Conservation (phyloP, 2,113 vertebrate species). For the Cervus canadensis region DNA sequence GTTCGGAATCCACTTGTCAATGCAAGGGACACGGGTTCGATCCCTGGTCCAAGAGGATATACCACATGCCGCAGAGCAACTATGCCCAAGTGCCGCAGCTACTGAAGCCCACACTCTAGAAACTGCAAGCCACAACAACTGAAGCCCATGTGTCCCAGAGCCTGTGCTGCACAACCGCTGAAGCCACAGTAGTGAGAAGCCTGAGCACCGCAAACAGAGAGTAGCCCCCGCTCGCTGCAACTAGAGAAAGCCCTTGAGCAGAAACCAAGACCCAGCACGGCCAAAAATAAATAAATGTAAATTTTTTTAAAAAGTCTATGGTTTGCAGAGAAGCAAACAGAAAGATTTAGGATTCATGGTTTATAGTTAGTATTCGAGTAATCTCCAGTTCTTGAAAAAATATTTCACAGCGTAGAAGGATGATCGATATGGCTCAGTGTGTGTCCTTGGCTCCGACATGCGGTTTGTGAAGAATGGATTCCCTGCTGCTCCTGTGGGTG, state of each 20-base stretch:
- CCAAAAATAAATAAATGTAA: background rate
- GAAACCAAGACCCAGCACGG: background rate
- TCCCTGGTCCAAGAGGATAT: background rate
- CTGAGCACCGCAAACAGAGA: background rate
- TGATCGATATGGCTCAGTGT: background rate
- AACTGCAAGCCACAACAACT: background rate
- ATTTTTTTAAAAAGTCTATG: background rate
- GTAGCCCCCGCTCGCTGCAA: background rate
- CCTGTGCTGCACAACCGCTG: background rate
- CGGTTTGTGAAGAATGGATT: background rate
- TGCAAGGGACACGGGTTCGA: background rate
- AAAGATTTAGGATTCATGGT: background rate
- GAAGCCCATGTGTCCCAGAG: background rate
- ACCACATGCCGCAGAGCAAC: background rate
- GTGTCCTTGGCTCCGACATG: background rate
- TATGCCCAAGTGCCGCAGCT: background rate
- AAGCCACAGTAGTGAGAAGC: background rate
- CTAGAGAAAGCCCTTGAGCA: background rate
- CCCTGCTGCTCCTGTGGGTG: background rate
- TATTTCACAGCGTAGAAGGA: background rate
- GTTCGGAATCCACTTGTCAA: background rate
- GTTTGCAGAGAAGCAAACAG: background rate
- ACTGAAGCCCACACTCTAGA: background rate
- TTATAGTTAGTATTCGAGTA: background rate
- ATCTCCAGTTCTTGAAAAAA: background rate